Conservation (phyloP, 2,113 vertebrate genomes). For the Paramisgurnus dabryanus region DNA sequence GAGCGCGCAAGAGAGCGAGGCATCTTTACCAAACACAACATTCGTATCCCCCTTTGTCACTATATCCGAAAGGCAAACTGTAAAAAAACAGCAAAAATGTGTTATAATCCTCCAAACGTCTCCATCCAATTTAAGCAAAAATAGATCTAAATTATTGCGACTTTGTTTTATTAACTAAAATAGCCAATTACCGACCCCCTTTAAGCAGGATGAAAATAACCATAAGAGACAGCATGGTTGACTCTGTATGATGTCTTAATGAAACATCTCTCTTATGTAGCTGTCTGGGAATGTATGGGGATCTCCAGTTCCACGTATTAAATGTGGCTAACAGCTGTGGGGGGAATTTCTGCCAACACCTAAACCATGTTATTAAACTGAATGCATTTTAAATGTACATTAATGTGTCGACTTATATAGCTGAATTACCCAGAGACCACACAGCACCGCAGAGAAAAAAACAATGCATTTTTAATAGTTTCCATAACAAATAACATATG, state of each 20-base stretch:
- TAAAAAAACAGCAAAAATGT: neutral
- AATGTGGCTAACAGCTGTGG: too few species aligned
- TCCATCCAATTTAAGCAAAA: neutral
- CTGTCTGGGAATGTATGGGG: neutral
- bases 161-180: neutral
- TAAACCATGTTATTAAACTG: too few species aligned
- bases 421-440: too few species aligned
- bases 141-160: neutral
- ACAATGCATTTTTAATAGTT: too few species aligned
- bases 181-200: constrained; percentile 13
- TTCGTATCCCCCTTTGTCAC: neutral
- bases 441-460: too few species aligned
- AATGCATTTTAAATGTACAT: too few species aligned
- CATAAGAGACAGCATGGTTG: neutral
- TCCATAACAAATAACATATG: too few species aligned
- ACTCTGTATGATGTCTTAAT: neutral
- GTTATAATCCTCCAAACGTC: constrained; percentile 15
- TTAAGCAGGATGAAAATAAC: constrained; percentile 1
- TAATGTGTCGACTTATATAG: too few species aligned
- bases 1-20: constrained; percentile 14
- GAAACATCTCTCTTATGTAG: too few species aligned
- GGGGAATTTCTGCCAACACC: too few species aligned
- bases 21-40: neutral
- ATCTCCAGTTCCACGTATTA: too few species aligned
- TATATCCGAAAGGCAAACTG: constrained; percentile 34